Base-by-base conservation (phyloP, 1,140 invertebrate genomes). In the Drosophila littoralis region DNA sequence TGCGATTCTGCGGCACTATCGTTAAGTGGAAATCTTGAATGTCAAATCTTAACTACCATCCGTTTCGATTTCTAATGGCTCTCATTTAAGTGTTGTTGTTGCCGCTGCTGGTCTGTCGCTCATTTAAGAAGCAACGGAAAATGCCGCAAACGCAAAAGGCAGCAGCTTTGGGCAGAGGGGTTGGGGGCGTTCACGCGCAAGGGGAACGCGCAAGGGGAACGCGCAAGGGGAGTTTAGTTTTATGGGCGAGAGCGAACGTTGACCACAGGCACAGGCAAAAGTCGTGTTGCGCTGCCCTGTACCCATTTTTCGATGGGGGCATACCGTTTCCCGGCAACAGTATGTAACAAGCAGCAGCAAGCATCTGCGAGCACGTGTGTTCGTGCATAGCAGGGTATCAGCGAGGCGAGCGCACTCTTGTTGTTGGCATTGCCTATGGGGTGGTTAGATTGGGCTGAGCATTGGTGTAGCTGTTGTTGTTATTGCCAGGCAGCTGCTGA, bases 1-100 rank as follows among this genome's bases (percentile, higher is more conserved):
- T 64, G 54, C 48, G 36, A 38, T 32, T 9, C 52, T 32, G 46
- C 54, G 48, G 22, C 17, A 67, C 28, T 67, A 72, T 72, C 69
- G 69, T 72, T 72, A 72, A 67, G 54, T 59, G 58, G 63, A 72
- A 67, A 72, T 72, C 69, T 72, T 67, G 63, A 66, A 52, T 46
- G 45, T 67, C 69, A 36, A 58, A 72, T 72, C 69, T 72, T 72
- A 67, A 72, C 69, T 72, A 32, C 69, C 63, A 67, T 67, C 69
- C 69, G 69, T 67, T 72, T 72, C 69, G 69, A 72, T 72, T 72
- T 72, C 69, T 67, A 67, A 72, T 66, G 63, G 63, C 38, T 58
- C 52, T 32, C 61, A 50, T 50, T 71, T 40, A 64, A 65, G 9
- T 46, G 68, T 63, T 55, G 38, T 63, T 54, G 22, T 3, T 22